Evolutionary conservation across 2,113 vertebrate genomes (phyloP).

Genomic region (Xiphias gladius): DNA sequence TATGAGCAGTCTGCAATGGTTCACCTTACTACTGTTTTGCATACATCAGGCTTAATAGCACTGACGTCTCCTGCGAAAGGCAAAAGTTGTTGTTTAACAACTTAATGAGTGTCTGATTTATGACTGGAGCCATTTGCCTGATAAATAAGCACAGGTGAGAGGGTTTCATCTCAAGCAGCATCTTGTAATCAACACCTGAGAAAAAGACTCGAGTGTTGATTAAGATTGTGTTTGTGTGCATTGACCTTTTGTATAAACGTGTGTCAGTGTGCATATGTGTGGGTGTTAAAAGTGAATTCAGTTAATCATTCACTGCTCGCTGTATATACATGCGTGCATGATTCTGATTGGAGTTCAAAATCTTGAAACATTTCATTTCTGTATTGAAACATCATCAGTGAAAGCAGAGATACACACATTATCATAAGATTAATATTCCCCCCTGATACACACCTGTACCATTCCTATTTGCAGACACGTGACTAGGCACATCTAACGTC

Average conservation of each 20-base stretch:
- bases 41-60: constrained; percentile 67
- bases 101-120: constrained; percentile 77
- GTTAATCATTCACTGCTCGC: constrained; percentile 37
- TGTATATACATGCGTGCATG: constrained; percentile 11
- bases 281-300: constrained; percentile 9
- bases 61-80: constrained; percentile 58
- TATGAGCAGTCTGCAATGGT: constrained; percentile 5
- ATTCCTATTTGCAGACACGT: constrained; percentile 8
- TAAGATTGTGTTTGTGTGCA: constrained; percentile 10
- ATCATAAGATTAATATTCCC: constrained; percentile 20
- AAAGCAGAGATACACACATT: constrained; percentile 12
- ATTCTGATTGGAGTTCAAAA: constrained; percentile 6
- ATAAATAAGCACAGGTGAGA: constrained; percentile 63
- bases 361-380: constrained; percentile 26
- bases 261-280: not conserved
- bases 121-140: constrained; percentile 43
- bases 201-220: constrained; percentile 42
- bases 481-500: not conserved
- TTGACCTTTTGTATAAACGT: not conserved
- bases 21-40: constrained; percentile 33
- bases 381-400: constrained; percentile 8
- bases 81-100: constrained; percentile 68
- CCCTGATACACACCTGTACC: constrained; percentile 17
- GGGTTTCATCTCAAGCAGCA: constrained; percentile 48
- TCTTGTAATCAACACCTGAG: constrained; percentile 58